A percentile compares a stretch with the other conserved stretches of the same genome.
Conservation (phyloP, 2,888 invertebrate genomes). For the Eustalomyia histrio region DNA sequence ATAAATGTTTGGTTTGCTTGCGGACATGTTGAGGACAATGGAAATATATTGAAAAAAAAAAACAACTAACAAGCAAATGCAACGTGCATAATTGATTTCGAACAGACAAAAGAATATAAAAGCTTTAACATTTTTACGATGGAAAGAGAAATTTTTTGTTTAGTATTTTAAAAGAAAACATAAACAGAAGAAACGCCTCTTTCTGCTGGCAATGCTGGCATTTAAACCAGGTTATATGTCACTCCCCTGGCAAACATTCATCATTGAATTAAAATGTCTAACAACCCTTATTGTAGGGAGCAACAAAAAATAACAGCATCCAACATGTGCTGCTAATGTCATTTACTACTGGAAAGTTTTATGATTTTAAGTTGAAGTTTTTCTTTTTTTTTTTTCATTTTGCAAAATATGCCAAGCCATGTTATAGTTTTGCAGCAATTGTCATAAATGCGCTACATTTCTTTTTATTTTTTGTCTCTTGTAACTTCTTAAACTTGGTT, state of each 20-base stretch:
- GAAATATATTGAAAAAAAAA: constrained; percentile 16
- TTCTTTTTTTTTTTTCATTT: neutral
- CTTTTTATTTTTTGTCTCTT: constrained; percentile 45
- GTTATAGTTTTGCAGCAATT: constrained; percentile 51
- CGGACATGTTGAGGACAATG: constrained; percentile 77
- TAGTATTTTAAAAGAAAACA: constrained; percentile 34
- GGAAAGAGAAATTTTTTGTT: constrained; percentile 21
- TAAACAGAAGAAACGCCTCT: constrained; percentile 42
- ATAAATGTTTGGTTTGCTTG: constrained; percentile 78
- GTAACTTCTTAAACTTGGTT: constrained; percentile 34
- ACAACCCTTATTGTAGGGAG: constrained; percentile 21
- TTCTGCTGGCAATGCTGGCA: constrained; percentile 6
- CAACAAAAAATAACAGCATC: constrained; percentile 30
- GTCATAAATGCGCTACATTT: constrained; percentile 61
- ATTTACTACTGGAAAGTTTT: constrained; percentile 52
- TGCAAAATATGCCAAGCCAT: constrained; percentile 32
- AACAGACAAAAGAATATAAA: constrained; percentile 49
- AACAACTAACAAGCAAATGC: constrained; percentile 23
- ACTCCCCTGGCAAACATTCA: constrained; percentile 55
- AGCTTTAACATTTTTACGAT: constrained; percentile 16
- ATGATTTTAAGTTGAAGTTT: constrained; percentile 41
- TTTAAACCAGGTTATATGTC: constrained; percentile 53
- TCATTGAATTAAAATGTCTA: constrained; percentile 55
- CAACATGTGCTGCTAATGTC: constrained; percentile 64
- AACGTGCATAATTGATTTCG: constrained; percentile 60